Evolutionary conservation across 2,888 invertebrate species (phyloP), one percentile per base, ranked within the genome.

Genomic region (Platerodrilus igneus): DNA sequence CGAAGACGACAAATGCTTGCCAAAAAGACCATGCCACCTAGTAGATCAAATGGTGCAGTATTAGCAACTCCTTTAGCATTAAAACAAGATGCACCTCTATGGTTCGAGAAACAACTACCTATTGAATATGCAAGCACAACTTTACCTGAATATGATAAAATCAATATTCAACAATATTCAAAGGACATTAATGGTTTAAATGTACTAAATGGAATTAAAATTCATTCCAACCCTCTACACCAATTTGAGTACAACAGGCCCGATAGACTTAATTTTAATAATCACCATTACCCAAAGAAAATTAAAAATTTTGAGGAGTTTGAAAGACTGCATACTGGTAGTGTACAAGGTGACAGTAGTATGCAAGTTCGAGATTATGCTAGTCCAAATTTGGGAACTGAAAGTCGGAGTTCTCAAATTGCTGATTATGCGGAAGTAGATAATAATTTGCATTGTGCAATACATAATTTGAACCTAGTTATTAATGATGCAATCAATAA

Each of bases 361-460:
- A 55, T 68, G 56, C 68, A 67, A 50, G 62, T 65, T 3, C 66
- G 66, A 37, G 69, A 68, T 40, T 69, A 69, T 37, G 68, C 69
- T 3, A 68, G 68, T 55, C 67, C 68, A 0, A 67, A 67, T 49
- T 45, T 68, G 18, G 63, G 60, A 9, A 53, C 57, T 11, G 56
- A 58, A 18, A 25, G 48, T 19, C 48, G 75, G 66, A 56, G 65
- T 67, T 61, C 60, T 1, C 61, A 62, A 36, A 63, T 70, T 40
- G 79, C 81, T 15, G 81, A 81, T 64, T 81, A 81, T 60, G 81
- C 81, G 18, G 81, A 81, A 69, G 81, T 81, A 40, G 79, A 80
- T 52, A 73, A 77, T 45, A 71, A 72, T 47, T 66, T 74, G 52
- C n/a, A n/a, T n/a, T n/a, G n/a, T n/a, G n/a, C n/a, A n/a, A n/a